These are phyloP conservation scores for Hassar affinis DNA, from an alignment of 2,113 vertebrate species.

Conservation along the genomic window DNA sequence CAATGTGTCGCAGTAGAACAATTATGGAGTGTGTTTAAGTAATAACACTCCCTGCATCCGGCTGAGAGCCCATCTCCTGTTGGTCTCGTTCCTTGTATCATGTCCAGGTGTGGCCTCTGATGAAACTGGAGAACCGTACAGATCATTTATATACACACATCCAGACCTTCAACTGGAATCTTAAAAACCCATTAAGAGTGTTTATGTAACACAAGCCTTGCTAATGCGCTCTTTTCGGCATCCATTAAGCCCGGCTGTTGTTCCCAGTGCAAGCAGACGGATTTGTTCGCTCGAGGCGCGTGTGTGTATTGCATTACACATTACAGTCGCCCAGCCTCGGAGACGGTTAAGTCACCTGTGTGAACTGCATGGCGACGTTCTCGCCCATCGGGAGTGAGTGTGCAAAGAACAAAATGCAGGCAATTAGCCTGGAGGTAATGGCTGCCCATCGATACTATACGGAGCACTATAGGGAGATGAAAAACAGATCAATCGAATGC, in stretches of 20 bases:
- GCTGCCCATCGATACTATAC: conserved; percentile 41
- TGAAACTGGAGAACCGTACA: neutral
- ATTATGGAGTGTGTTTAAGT: no score
- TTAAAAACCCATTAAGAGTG: conserved; percentile 51
- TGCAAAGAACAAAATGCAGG: conserved; percentile 48
- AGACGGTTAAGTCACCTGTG: conserved; percentile 43
- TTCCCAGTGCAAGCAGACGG: conserved; percentile 46
- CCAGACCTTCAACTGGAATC: conserved; percentile 37
- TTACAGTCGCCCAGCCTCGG: conserved; percentile 53
- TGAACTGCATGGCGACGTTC: conserved; percentile 44
- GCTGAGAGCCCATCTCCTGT: conserved; percentile 14
- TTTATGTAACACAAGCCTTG: conserved; percentile 49
- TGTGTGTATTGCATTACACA: conserved; percentile 60
- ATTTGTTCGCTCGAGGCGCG: conserved; percentile 40
- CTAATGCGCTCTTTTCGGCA: conserved; percentile 51
- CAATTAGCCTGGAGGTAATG: conserved; percentile 57
- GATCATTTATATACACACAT: conserved; percentile 26
- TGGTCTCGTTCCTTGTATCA: conserved; percentile 12
- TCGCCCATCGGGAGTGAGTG: conserved; percentile 39
- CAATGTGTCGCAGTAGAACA: no score
- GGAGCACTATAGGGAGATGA: conserved; percentile 45
- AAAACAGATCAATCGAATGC: conserved; percentile 54
- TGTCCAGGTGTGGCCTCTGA: neutral
- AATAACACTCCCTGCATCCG: neutral
- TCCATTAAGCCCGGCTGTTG: conserved; percentile 52